Conservation (phyloP, 2,888 invertebrate genomes). For the Erebia epiphron region DNA sequence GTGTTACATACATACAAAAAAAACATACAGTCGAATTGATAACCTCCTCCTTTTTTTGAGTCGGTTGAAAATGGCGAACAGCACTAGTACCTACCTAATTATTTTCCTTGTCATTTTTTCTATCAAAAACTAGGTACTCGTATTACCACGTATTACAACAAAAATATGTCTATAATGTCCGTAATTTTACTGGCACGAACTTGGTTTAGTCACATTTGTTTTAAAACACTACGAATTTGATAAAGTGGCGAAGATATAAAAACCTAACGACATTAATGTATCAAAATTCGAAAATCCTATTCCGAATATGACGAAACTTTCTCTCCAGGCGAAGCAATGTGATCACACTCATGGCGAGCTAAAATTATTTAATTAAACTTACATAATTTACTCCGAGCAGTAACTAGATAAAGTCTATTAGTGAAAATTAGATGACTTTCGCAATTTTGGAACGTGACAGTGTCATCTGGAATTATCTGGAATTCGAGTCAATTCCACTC, state of each 20-base stretch:
- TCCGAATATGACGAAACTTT: neutral
- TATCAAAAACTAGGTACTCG: too few species aligned
- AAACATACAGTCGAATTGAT: too few species aligned
- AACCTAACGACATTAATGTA: neutral
- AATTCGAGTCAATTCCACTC: neutral
- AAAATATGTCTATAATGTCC: too few species aligned
- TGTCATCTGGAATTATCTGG: conserved; percentile 1
- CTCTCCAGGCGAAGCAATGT: neutral
- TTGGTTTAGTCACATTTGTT: too few species aligned
- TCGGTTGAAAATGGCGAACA: too few species aligned
- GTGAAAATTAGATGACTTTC: conserved; percentile 11
- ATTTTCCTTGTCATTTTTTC: too few species aligned
- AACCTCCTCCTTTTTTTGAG: too few species aligned
- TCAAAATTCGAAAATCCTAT: conserved; percentile 14
- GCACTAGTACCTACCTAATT: too few species aligned
- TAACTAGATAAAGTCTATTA: conserved; percentile 26
- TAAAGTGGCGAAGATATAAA: neutral
- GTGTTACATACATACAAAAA: too few species aligned
- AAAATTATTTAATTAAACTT: conserved; percentile 24
- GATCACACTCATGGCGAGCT: neutral
- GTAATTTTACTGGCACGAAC: too few species aligned
- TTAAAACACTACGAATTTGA: too few species aligned
- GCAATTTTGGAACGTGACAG: conserved; percentile 5
- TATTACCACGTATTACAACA: too few species aligned
- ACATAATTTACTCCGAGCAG: conserved; percentile 3